These are phyloP conservation scores for Pammene aurita DNA, from an alignment of 2,888 invertebrate species.

Conservation along the genomic window DNA sequence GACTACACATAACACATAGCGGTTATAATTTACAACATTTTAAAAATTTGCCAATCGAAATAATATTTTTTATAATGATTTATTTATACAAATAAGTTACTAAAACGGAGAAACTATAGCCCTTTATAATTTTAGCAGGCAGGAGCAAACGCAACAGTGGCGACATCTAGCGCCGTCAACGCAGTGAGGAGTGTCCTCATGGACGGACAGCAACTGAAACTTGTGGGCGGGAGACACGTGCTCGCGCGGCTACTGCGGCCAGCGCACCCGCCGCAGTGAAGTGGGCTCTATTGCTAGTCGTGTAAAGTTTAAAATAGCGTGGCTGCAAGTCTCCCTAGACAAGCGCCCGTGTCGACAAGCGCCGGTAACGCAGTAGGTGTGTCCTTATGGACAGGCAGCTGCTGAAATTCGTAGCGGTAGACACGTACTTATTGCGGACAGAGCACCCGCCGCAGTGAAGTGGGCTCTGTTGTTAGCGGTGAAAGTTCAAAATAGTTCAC, in stretches of 20 bases:
- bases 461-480: background rate
- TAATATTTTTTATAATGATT: too few relatives aligned
- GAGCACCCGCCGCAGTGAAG: constrained; percentile 45
- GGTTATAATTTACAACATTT: too few relatives aligned
- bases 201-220: constrained; percentile 76
- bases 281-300: background rate
- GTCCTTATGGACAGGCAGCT: constrained; percentile 72
- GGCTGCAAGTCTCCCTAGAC: background rate
- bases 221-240: constrained; percentile 75
- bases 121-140: constrained; percentile 50
- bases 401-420: constrained; percentile 73
- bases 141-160: constrained; percentile 52
- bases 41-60: too few relatives aligned
- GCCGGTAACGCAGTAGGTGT: background rate
- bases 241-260: constrained; percentile 72
- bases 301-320: background rate
- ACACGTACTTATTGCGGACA: constrained; percentile 70
- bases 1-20: too few relatives aligned
- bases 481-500: too few relatives aligned
- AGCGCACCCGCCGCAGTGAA: constrained; percentile 66
- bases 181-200: constrained; percentile 71
- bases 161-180: constrained; percentile 56
- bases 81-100: background rate
- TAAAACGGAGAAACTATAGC: background rate
- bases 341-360: background rate